Conservation (phyloP, 1,140 invertebrate species). For the Chironomus striatipennis region DNA sequence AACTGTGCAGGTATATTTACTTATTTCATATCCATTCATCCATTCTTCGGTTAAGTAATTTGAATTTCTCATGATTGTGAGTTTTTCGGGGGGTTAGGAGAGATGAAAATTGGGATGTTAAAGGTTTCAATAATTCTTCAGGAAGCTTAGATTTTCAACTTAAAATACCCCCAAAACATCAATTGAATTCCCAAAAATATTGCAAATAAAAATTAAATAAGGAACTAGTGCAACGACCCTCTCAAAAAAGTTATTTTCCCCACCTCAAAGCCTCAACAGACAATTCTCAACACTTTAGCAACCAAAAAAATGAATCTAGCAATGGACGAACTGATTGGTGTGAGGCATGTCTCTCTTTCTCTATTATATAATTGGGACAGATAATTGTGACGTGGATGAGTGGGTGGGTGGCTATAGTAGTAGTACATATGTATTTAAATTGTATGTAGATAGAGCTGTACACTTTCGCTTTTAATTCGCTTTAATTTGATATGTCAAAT, state of each 20-base stretch:
- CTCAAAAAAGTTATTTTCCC: no score
- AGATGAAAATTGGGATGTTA: not conserved
- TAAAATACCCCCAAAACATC: no score
- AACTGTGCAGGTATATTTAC: not conserved
- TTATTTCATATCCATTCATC: not conserved
- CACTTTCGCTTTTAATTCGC: constrained; percentile 10
- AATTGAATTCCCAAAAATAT: not conserved
- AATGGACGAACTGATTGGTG: not conserved
- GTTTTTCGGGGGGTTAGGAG: not conserved
- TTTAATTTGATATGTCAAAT: constrained; percentile 15
- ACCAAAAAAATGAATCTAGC: no score
- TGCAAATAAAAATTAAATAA: no score
- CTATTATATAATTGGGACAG: not conserved
- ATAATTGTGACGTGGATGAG: not conserved
- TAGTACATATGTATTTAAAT: not conserved
- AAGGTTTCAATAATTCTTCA: no score
- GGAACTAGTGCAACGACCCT: no score
- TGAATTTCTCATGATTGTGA: not conserved
- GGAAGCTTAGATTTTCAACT: no score
- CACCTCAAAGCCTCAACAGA: no score
- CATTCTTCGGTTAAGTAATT: not conserved
- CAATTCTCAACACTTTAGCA: no score
- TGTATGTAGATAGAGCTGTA: not conserved
- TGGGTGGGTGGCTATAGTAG: not conserved
- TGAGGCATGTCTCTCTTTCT: not conserved